Evolutionary conservation across 2,797 vertebrate genomes (phyloP).

Genomic region (Xiphorhynchus erythropygius): DNA sequence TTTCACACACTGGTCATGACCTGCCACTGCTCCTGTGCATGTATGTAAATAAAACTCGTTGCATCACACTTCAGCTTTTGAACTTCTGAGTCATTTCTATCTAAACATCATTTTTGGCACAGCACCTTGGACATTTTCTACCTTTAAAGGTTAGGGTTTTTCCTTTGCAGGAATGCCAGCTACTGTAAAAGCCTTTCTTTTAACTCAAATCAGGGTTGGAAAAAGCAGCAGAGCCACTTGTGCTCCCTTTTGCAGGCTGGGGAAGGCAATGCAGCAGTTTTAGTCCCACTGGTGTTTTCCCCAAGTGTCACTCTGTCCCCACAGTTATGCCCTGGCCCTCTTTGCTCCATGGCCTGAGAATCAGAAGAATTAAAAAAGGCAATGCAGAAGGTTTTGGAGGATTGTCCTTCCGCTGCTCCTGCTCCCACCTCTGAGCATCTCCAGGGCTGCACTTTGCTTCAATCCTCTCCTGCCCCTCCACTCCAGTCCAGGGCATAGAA

Average conservation of each 20-base stretch:
- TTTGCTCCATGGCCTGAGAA: not conserved
- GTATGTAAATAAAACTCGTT: not conserved
- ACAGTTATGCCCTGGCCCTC: not conserved
- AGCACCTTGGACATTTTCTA: not conserved
- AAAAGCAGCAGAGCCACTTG: not conserved
- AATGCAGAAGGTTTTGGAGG: not conserved
- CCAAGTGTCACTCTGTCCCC: fast-evolving
- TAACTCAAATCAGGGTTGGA: not conserved
- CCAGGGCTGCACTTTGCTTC: not conserved
- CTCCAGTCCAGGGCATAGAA: not conserved
- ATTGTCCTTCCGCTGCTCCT: not conserved
- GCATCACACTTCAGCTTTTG: not conserved
- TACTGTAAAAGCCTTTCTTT: not conserved
- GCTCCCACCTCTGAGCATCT: not conserved
- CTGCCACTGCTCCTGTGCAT: not conserved
- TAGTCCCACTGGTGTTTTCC: not conserved
- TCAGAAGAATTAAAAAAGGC: not conserved
- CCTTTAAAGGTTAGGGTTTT: not conserved
- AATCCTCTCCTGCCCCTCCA: not conserved
- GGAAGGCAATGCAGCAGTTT: not conserved
- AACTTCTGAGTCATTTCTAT: not conserved
- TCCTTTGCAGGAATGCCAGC: not conserved
- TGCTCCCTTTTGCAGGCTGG: not conserved
- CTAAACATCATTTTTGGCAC: not conserved
- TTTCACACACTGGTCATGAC: not conserved